phyloP scores from a whole-genome alignment of 2,888 invertebrate species.

The Cremastobaeus sp. region DNA sequence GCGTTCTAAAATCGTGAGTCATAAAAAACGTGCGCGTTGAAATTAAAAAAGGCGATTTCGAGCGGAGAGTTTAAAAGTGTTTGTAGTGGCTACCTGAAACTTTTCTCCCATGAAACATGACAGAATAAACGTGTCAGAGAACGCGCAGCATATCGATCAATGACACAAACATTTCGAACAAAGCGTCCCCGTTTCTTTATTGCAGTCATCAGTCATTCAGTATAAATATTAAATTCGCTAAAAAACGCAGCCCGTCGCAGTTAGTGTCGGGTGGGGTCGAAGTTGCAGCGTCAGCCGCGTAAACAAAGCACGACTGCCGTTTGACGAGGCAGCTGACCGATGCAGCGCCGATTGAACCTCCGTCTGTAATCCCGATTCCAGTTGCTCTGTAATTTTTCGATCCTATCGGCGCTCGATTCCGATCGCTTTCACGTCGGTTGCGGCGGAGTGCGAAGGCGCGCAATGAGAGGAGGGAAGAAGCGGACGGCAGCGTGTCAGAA shows the following conservation, averaged over 20 bases:
- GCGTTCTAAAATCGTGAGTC: no score
- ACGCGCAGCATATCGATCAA: slow-evolving; percentile 74
- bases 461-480: no score
- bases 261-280: slow-evolving; percentile 69
- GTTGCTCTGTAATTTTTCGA: slow-evolving; percentile 53
- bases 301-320: slow-evolving; percentile 68
- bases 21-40: no score
- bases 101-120: slow-evolving; percentile 53
- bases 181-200: slow-evolving; percentile 76
- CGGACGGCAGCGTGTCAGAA: slow-evolving; percentile 21
- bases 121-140: slow-evolving; percentile 52
- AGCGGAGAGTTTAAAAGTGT: slow-evolving; percentile 42
- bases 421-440: slow-evolving; percentile 26
- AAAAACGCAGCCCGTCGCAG: slow-evolving; percentile 69
- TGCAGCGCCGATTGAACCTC: slow-evolving; percentile 45
- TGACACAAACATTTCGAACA: slow-evolving; percentile 77
- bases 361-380: slow-evolving; percentile 50
- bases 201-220: slow-evolving; percentile 78
- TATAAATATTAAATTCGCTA: slow-evolving; percentile 79
- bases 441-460: background rate
- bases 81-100: slow-evolving; percentile 45
- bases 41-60: slow-evolving; percentile 37
- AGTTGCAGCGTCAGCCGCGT: slow-evolving; percentile 76
- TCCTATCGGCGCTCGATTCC: slow-evolving; percentile 33
- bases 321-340: slow-evolving; percentile 73